phyloP scores from a whole-genome alignment of 2,113 vertebrate genomes.

The Oryzias melastigma region DNA sequence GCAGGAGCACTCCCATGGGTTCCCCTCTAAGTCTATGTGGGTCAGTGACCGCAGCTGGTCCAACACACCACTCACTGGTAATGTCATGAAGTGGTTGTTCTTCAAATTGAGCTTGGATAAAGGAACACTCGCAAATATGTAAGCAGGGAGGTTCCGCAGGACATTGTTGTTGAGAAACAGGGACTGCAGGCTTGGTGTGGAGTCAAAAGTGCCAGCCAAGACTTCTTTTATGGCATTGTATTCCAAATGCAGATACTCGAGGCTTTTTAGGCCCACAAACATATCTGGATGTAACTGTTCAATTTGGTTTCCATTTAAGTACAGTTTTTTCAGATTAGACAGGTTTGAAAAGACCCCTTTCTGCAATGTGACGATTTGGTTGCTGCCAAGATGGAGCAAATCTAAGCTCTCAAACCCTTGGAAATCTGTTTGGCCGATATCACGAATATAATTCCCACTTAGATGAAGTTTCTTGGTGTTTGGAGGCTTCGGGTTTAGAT shows the following conservation, averaged over 20 bases:
- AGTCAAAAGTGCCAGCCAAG: conserved; percentile 92
- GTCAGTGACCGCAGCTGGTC: conserved; percentile 92
- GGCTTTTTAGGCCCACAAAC: conserved; percentile 91
- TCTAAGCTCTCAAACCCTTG: conserved; percentile 93
- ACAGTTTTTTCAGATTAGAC: conserved; percentile 92
- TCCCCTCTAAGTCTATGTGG: conserved; percentile 96
- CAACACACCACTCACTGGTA: conserved; percentile 95
- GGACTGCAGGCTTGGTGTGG: conserved; percentile 93
- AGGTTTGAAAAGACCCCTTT: conserved; percentile 93
- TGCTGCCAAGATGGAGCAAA: conserved; percentile 94
- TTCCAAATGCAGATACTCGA: conserved; percentile 97
- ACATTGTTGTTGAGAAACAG: conserved; percentile 97
- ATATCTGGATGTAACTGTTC: conserved; percentile 94
- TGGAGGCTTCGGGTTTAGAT: conserved; percentile 86
- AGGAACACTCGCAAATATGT: conserved; percentile 90
- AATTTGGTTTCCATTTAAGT: conserved; percentile 95
- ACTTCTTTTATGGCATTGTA: conserved; percentile 98
- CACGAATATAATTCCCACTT: conserved; percentile 92
- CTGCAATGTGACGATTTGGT: conserved; percentile 86
- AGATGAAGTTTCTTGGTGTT: conserved; percentile 96
- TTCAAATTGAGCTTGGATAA: conserved; percentile 92
- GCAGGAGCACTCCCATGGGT: conserved; percentile 98
- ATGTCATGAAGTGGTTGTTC: conserved; percentile 98
- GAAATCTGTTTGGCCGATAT: conserved; percentile 87
- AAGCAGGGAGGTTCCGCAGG: conserved; percentile 90